A percentile compares a stretch with the other conserved stretches of the same genome.
These are phyloP conservation scores for Crossocerus cetratus DNA, from an alignment of 2,888 invertebrate genomes.

Conservation along the genomic window DNA sequence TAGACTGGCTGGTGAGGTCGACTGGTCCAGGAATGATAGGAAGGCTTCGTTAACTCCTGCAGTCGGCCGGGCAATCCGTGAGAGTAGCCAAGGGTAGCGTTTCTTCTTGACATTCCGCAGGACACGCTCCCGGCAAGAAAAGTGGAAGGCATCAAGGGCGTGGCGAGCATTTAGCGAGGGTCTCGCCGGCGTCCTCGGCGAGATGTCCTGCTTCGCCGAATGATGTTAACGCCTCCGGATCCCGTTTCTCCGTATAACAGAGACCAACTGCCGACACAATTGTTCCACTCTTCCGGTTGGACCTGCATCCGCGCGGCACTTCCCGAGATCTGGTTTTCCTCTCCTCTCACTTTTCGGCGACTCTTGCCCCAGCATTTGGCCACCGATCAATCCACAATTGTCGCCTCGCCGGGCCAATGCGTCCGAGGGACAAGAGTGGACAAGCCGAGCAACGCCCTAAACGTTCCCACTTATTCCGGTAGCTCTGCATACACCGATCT, in stretches of 20 bases:
- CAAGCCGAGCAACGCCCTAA: constrained; percentile 27
- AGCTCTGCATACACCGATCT: neutral
- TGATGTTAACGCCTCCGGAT: constrained; percentile 65
- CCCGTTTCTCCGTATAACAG: constrained; percentile 55
- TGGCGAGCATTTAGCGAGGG: constrained; percentile 54
- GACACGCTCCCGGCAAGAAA: constrained; percentile 18
- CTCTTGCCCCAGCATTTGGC: constrained; percentile 9
- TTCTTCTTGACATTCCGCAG: constrained; percentile 26
- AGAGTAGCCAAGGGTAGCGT: constrained; percentile 14
- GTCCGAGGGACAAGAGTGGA: constrained; percentile 29
- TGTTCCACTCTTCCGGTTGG: constrained; percentile 64
- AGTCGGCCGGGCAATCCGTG: neutral
- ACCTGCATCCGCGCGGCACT: constrained; percentile 33
- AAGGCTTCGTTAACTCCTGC: no score
- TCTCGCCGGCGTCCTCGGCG: constrained; percentile 25
- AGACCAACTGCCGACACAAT: constrained; percentile 49
- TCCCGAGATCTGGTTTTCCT: constrained; percentile 49
- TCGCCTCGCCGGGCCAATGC: constrained; percentile 7
- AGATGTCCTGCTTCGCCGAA: constrained; percentile 37
- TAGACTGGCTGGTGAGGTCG: no score
- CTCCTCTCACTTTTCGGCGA: constrained; percentile 26
- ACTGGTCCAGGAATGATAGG: no score
- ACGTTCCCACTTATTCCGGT: neutral
- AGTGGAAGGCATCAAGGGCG: constrained; percentile 44
- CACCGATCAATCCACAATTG: constrained; percentile 44